phyloP scores from a whole-genome alignment of 2,888 invertebrate genomes.

The Chloroclysta siterata region DNA sequence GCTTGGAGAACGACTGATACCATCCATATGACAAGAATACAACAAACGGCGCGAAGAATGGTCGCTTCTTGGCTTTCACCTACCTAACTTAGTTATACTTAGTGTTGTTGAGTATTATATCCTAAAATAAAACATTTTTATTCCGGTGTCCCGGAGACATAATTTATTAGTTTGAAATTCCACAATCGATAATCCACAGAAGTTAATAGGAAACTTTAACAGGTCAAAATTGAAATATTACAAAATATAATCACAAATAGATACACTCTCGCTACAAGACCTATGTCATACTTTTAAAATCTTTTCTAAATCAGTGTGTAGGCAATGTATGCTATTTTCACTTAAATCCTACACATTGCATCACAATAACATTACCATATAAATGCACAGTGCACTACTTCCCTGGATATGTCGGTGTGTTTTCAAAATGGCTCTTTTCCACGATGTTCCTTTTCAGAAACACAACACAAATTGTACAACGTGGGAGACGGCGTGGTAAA shows the following conservation, averaged over 20 bases:
- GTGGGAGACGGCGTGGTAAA: constrained; percentile 49
- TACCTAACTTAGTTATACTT: background rate
- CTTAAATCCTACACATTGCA: constrained; percentile 67
- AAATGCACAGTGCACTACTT: constrained; percentile 80
- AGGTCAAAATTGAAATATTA: constrained; percentile 73
- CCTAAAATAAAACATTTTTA: constrained; percentile 56
- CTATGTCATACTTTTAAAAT: constrained; percentile 60
- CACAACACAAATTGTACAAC: constrained; percentile 92
- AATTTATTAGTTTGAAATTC: constrained; percentile 81
- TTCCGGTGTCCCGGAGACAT: constrained; percentile 66
- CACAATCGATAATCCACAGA: constrained; percentile 79
- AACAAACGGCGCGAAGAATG: constrained; percentile 64
- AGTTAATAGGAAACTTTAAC: constrained; percentile 73
- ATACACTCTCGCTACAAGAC: constrained; percentile 68
- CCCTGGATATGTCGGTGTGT: constrained; percentile 89
- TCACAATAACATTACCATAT: constrained; percentile 59
- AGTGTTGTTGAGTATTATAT: constrained; percentile 8
- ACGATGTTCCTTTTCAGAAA: constrained; percentile 91
- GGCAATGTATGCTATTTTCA: constrained; percentile 68
- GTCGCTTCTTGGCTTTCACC: constrained; percentile 66
- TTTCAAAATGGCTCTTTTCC: constrained; percentile 96
- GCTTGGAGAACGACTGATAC: constrained; percentile 67
- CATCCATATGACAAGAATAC: constrained; percentile 67
- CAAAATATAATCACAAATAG: constrained; percentile 72
- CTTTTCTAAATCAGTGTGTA: constrained; percentile 65